Evolutionary conservation across 2,113 vertebrate genomes (phyloP), one percentile per base, ranked within the genome.

Genomic region (Dasyprocta punctata): DNA sequence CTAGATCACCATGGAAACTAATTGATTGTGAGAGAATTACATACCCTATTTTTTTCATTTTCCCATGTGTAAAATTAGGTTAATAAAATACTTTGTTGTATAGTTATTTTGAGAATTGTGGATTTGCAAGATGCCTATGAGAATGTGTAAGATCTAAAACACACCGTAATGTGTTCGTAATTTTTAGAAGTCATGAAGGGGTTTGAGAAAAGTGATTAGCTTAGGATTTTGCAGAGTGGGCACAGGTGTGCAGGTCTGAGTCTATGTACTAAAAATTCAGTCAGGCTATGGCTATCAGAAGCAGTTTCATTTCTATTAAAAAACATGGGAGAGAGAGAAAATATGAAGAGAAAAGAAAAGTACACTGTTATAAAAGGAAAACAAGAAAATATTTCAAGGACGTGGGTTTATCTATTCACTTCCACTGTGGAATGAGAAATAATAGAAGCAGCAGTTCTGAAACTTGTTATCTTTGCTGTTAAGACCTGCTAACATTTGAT

Each of bases 401-500:
- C 3, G 3, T 54, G 16, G 10, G 1, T 73, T 86, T 94, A 33
- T 9, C 56, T 65, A 47, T 92, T 86, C 75, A 47, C 44, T 92
- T 92, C 20, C 61, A 20, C 22, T 16, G 3, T 73, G 20, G 20
- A 86, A 9, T 19, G 20, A 94, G 30, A 95, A 61, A 92, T 67
- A 69, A 84, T 6, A 60, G 61, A 80, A 54, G 36, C 26, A 90
- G 47, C 7, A 33, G 5, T 26, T 90, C 24, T 36, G 63, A 86
- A 86, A 90, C 24, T 44, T 78, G 19, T 38, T 63, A 33, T 9
- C 49, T 92, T 92, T 89, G 47, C 47, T 94, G 6, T 44, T 89
- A 97, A 85, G 89, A 92, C 36, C 19, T 77, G 63, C 30, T 95
- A 86, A 82, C 49, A 69, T 58, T 61, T 81, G 2, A 89, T 71